Base-by-base conservation (phyloP, 2,888 invertebrate species). In the Scaptodrosophila latifasciaeformis region DNA sequence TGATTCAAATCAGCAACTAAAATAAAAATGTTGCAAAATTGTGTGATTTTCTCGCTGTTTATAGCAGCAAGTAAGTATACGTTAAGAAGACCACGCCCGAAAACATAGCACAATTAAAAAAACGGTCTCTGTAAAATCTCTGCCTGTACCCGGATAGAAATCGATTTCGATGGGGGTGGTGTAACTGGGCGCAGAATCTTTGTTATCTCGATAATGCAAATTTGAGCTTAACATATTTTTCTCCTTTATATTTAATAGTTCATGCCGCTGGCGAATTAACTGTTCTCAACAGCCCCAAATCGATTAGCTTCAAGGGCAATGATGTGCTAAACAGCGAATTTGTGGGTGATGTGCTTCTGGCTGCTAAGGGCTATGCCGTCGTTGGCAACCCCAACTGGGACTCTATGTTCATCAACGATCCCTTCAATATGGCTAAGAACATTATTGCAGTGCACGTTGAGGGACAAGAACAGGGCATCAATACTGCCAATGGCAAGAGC, bases 371-470 rank as follows among this genome's bases (percentile, higher is more conserved):
- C 43, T 90, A 91, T 64, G 91, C 93, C 9, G 90, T 91, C n/a
- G 90, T 91, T 83, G 90, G 91, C 89, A 89, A 89, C 72, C 89
- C 90, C 10, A 88, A 90, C 65, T 94, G 94, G 93, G 86, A 88
- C 66, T 93, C 92, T 10, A 83, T 95, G 64, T 88, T 87, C 50
- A 89, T 94, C 34, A 86, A 84, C 3, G 89, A 93, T 86, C 93
- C 93, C 1, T 94, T 95, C 71, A 87, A 89, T 56, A 88, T 92
- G 43, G 91, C 94, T n/a, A 91, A 92, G 83, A 91, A 90, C 29
- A 88, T 91, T 1, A 91, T 93, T 12, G 90, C 89, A 31, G 87
- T 94, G 9, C 89, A 90, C 43, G 88, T 94, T 42, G 92, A 93
- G 85, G 95, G 94, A 30, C 87, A 92, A 1, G 71, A 88, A 85